phyloP scores from a whole-genome alignment of 2,888 invertebrate genomes.

The Tipula lateralis region DNA sequence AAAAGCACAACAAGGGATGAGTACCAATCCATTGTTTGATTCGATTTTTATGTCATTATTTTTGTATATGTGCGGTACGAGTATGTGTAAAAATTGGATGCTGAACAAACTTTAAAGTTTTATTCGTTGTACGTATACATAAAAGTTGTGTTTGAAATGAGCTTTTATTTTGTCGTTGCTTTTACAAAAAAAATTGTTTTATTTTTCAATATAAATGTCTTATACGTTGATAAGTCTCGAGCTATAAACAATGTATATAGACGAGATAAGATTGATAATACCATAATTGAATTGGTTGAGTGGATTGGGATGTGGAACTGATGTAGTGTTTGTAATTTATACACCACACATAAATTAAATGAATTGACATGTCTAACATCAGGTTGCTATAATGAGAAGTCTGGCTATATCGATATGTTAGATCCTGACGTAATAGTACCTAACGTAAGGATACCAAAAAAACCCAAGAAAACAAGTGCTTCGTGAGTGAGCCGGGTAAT shows the following conservation, averaged over 20 bases:
- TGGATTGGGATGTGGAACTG: not conserved
- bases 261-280: not conserved
- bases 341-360: not conserved
- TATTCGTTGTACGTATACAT: not conserved
- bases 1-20: not conserved
- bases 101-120: not conserved
- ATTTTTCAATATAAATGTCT: constrained; percentile 19
- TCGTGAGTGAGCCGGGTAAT: too few relatives aligned
- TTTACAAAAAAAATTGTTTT: not conserved
- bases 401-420: too few relatives aligned
- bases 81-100: not conserved
- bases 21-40: too few relatives aligned
- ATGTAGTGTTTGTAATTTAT: not conserved
- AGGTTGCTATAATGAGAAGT: too few relatives aligned
- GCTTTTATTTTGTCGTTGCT: not conserved
- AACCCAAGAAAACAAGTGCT: not conserved
- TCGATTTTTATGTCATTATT: not conserved
- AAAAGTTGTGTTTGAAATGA: not conserved
- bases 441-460: too few relatives aligned
- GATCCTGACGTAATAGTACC: too few relatives aligned
- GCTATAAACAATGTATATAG: not conserved
- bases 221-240: not conserved
- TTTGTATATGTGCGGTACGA: not conserved
- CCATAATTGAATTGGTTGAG: not conserved
- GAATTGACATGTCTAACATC: too few relatives aligned